Conservation (phyloP, 1,140 invertebrate genomes). For the Trachelipus rathkii region DNA sequence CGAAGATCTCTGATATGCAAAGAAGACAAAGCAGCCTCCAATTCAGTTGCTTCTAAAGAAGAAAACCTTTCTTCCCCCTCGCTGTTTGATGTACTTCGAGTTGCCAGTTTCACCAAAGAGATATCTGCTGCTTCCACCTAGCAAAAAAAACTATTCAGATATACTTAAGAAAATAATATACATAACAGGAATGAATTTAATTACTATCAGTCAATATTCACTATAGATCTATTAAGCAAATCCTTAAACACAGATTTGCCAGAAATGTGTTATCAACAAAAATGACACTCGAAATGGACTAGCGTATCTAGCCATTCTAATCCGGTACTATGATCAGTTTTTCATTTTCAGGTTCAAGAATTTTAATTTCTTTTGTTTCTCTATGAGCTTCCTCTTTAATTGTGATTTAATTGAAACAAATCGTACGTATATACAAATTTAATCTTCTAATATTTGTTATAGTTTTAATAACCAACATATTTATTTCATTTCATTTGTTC, state of each 20-base stretch:
- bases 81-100: not conserved
- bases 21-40: conserved; percentile 77
- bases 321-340: conserved; percentile 25
- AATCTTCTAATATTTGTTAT: too few species aligned
- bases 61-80: conserved; percentile 25
- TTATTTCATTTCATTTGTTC: too few species aligned
- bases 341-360: conserved; percentile 5
- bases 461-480: too few species aligned
- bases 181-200: too few species aligned
- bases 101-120: conserved; percentile 35
- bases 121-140: conserved; percentile 41
- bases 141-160: not conserved
- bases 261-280: not conserved
- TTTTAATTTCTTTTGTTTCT: too few species aligned
- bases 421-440: too few species aligned
- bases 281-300: not conserved
- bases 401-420: too few species aligned
- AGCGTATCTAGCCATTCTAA: conserved; percentile 26
- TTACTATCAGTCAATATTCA: too few species aligned
- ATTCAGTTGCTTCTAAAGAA: conserved; percentile 52
- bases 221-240: too few species aligned
- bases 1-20: conserved; percentile 79
- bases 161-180: too few species aligned
- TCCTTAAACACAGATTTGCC: not conserved
- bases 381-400: too few species aligned